Percentiles rank a stretch among this genome's conserved stretches.
phyloP scores from a whole-genome alignment of 1,140 invertebrate species.

The Zaprionus kolodkinae region DNA sequence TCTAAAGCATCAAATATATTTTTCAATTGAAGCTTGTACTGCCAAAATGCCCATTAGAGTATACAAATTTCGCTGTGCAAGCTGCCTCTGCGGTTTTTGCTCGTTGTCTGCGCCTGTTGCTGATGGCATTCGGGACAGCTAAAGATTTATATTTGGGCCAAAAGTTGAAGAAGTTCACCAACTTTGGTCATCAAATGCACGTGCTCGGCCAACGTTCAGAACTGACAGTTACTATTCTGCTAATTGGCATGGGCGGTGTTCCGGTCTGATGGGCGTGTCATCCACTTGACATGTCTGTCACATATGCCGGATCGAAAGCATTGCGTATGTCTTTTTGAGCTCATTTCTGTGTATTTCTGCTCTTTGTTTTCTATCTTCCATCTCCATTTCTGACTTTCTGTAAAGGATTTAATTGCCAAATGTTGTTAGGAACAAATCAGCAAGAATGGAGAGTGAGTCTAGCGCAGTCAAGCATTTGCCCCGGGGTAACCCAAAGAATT shows the following conservation, averaged over 20 bases:
- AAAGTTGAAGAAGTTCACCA: slow-evolving; percentile 39
- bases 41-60: not conserved
- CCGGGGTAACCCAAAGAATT: slow-evolving; percentile 27
- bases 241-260: slow-evolving; percentile 56
- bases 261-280: slow-evolving; percentile 14
- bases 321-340: slow-evolving; percentile 21
- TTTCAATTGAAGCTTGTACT: not conserved
- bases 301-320: slow-evolving; percentile 39
- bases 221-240: slow-evolving; percentile 56
- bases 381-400: slow-evolving; percentile 20
- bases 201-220: slow-evolving; percentile 56
- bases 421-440: slow-evolving; percentile 21
- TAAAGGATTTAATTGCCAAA: slow-evolving; percentile 55
- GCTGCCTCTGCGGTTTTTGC: slow-evolving; percentile 34
- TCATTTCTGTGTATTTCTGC: slow-evolving; percentile 1
- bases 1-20: not conserved
- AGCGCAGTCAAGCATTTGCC: slow-evolving; percentile 31
- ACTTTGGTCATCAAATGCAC: slow-evolving; percentile 69
- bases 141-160: slow-evolving; percentile 68
- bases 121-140: slow-evolving; percentile 56
- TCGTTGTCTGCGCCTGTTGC: slow-evolving; percentile 60
- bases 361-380: slow-evolving; percentile 41
- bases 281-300: slow-evolving; percentile 60
- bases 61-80: not conserved
- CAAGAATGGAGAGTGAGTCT: slow-evolving; percentile 22